phyloP scores from a whole-genome alignment of 2,113 vertebrate genomes.

The Acinonyx jubatus region DNA sequence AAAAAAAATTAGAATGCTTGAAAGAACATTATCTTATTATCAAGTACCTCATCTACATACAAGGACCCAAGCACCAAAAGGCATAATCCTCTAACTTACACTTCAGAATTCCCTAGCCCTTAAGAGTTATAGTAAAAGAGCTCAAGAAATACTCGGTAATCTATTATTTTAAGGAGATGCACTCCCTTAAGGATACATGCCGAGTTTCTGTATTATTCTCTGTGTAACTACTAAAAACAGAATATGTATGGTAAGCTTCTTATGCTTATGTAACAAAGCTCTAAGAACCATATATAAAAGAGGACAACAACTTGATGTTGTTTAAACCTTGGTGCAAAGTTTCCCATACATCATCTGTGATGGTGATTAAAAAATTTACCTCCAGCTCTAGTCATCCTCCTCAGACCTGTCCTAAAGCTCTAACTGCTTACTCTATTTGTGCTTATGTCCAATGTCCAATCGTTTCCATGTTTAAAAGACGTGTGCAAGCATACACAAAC shows the following conservation, averaged over 20 bases:
- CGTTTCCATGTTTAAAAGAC: background rate
- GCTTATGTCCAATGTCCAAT: background rate
- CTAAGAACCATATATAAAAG: background rate
- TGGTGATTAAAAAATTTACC: background rate
- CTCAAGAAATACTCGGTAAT: background rate
- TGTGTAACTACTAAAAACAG: slow-evolving; percentile 11
- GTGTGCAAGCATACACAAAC: background rate
- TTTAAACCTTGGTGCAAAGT: slow-evolving; percentile 34
- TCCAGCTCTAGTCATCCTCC: background rate
- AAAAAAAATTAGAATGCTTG: background rate
- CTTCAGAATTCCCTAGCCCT: slow-evolving; percentile 15
- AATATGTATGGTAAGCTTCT: background rate
- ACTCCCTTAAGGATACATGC: background rate
- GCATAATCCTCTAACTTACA: background rate
- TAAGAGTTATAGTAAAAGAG: background rate
- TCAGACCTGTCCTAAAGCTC: background rate
- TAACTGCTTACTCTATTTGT: background rate
- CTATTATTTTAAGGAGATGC: background rate
- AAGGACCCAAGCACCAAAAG: background rate
- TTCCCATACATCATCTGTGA: background rate
- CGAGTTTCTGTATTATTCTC: background rate
- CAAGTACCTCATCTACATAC: slow-evolving; percentile 18
- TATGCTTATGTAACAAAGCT: slow-evolving; percentile 2
- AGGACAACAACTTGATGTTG: background rate
- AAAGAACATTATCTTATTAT: background rate